Conservation (phyloP, 2,797 vertebrate species). For the Scolopax bukidnonensis region DNA sequence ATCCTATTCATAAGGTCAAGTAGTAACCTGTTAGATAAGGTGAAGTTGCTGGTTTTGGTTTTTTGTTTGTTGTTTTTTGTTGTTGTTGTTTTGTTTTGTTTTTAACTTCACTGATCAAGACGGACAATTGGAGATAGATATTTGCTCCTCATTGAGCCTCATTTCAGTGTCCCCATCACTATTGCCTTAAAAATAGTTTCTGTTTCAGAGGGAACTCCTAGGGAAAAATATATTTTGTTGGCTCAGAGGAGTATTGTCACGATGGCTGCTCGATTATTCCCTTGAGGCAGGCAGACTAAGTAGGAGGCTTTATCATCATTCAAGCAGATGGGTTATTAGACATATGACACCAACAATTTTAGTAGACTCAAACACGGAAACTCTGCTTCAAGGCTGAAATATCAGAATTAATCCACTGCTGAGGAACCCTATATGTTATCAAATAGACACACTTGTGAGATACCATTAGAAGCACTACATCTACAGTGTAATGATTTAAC, state of each 20-base stretch:
- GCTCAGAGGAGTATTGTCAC: slow-evolving; percentile 7
- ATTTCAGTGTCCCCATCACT: neutral
- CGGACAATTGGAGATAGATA: neutral
- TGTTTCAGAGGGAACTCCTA: neutral
- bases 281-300: slow-evolving; percentile 43
- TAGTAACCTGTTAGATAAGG: neutral
- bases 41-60: neutral
- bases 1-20: neutral
- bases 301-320: slow-evolving; percentile 42
- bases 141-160: neutral
- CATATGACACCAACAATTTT: slow-evolving; percentile 35
- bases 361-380: neutral
- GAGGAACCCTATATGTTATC: neutral
- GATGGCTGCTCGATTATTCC: slow-evolving; percentile 17
- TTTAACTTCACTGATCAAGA: neutral
- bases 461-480: neutral
- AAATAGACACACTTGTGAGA: neutral
- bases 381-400: slow-evolving; percentile 21
- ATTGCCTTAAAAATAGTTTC: neutral
- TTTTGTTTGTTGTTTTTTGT: too few species aligned
- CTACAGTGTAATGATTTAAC: neutral
- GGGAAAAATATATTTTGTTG: neutral
- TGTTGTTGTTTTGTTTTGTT: neutral
- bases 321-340: slow-evolving; percentile 41
- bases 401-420: neutral